phyloP scores from a whole-genome alignment of 2,113 vertebrate genomes.

The Megalops atlanticus region DNA sequence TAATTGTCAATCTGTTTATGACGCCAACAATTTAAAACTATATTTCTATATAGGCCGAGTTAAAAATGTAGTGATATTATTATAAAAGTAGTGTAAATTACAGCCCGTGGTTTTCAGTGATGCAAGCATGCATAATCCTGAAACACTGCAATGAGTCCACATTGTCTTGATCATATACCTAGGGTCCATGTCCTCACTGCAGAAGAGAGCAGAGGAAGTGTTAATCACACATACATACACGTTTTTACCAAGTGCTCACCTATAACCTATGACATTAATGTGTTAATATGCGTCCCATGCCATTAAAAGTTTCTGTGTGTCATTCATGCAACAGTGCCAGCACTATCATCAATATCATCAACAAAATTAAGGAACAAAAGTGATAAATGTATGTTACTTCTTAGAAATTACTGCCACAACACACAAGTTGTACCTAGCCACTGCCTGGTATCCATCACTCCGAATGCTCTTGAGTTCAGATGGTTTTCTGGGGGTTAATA shows the following conservation, averaged over 20 bases:
- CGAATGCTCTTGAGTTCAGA: slow-evolving; percentile 53
- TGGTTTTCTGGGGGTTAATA: slow-evolving; percentile 19
- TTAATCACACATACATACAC: not conserved
- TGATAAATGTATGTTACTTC: slow-evolving; percentile 26
- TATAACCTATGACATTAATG: not conserved
- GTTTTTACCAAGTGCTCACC: not conserved
- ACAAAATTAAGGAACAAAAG: slow-evolving; percentile 26
- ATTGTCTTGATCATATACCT: not conserved
- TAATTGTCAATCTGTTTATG: not conserved
- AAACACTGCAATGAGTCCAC: not conserved
- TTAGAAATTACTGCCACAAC: slow-evolving; percentile 20
- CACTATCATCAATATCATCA: not conserved
- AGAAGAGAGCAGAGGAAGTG: not conserved
- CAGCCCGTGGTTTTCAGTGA: not conserved
- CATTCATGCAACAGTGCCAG: too few species aligned
- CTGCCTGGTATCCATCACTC: slow-evolving; percentile 60
- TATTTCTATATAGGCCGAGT: too few species aligned
- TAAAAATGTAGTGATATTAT: too few species aligned
- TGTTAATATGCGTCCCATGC: not conserved
- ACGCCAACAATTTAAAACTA: too few species aligned
- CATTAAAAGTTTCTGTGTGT: too few species aligned
- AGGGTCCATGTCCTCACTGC: slow-evolving; percentile 4
- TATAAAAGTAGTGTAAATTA: too few species aligned
- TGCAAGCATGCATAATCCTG: not conserved
- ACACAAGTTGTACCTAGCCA: slow-evolving; percentile 56